These are phyloP conservation scores for Pantherophis guttatus DNA, from an alignment of 2,113 vertebrate species.

Conservation along the genomic window DNA sequence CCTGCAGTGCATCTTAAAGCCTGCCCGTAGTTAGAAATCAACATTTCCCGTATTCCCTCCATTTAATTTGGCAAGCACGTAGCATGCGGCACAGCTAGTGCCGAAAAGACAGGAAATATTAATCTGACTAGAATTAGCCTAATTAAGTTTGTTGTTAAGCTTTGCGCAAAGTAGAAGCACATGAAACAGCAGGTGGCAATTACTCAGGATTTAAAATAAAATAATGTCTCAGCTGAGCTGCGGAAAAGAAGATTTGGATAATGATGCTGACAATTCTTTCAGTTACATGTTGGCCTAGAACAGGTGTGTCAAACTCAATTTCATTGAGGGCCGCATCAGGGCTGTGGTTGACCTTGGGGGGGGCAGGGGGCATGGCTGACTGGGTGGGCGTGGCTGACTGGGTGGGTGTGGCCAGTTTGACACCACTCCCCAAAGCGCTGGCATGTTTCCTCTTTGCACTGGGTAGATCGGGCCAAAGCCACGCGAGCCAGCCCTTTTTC, in stretches of 20 bases:
- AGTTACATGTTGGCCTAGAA: neutral
- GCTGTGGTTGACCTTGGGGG: too few species aligned
- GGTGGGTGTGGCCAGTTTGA: too few species aligned
- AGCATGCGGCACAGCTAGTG: constrained; percentile 58
- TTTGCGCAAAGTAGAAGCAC: constrained; percentile 65
- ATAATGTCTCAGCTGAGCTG: constrained; percentile 66
- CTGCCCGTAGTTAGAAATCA: constrained; percentile 54
- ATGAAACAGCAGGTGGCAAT: constrained; percentile 67
- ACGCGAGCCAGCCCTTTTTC: too few species aligned
- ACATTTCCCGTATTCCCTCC: constrained; percentile 58
- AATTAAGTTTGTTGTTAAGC: constrained; percentile 73
- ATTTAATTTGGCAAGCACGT: constrained; percentile 59
- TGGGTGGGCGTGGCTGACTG: too few species aligned
- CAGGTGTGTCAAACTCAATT: neutral
- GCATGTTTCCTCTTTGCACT: too few species aligned
- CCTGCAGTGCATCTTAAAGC: constrained; percentile 26
- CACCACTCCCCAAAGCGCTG: too few species aligned
- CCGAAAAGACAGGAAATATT: constrained; percentile 66
- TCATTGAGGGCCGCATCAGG: too few species aligned
- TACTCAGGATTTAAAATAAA: constrained; percentile 64
- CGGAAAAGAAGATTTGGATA: constrained; percentile 55
- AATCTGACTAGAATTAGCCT: constrained; percentile 72
- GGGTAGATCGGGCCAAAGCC: too few species aligned
- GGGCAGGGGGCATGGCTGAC: too few species aligned
- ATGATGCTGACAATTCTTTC: constrained; percentile 23